phyloP scores from a whole-genome alignment of 2,888 invertebrate species.

The Homarus gammarus region DNA sequence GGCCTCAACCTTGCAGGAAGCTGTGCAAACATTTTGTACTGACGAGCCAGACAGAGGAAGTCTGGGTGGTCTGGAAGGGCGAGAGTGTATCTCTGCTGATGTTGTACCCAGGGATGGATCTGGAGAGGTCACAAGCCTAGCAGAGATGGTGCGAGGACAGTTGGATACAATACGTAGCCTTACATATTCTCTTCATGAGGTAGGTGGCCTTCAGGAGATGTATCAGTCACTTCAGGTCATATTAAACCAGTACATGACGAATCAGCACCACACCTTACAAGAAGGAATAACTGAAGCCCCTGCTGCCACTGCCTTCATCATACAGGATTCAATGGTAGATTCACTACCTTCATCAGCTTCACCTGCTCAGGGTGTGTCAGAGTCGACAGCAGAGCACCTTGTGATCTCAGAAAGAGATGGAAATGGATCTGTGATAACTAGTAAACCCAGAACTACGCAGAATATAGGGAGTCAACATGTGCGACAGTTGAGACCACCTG shows the following conservation, averaged over 20 bases:
- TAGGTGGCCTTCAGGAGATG: slow-evolving; percentile 35
- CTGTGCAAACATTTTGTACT: slow-evolving; percentile 66
- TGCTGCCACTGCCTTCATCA: slow-evolving; percentile 48
- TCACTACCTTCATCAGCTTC: neutral
- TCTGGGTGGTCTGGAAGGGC: slow-evolving; percentile 15
- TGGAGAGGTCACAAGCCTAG: slow-evolving; percentile 34
- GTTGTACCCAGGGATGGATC: neutral
- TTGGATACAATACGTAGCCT: slow-evolving; percentile 48
- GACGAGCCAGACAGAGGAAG: slow-evolving; percentile 57
- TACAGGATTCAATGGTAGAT: slow-evolving; percentile 49
- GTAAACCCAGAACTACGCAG: slow-evolving; percentile 24
- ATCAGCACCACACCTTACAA: slow-evolving; percentile 17
- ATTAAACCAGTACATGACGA: slow-evolving; percentile 47
- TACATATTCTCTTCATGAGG: slow-evolving; percentile 49
- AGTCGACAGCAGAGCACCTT: slow-evolving; percentile 25
- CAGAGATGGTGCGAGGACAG: slow-evolving; percentile 59
- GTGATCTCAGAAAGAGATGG: slow-evolving; percentile 29
- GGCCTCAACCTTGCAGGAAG: slow-evolving; percentile 67
- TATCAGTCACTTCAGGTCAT: slow-evolving; percentile 57
- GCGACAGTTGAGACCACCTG: slow-evolving; percentile 47
- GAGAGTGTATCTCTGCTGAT: slow-evolving; percentile 28
- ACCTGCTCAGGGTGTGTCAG: slow-evolving; percentile 18
- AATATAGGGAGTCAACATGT: slow-evolving; percentile 22
- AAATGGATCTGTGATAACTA: neutral
- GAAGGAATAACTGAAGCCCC: slow-evolving; percentile 33